A percentile compares a stretch with the other conserved stretches of the same genome.
Conservation (phyloP, 2,797 vertebrate genomes). For the Epinephelus malabaricus region DNA sequence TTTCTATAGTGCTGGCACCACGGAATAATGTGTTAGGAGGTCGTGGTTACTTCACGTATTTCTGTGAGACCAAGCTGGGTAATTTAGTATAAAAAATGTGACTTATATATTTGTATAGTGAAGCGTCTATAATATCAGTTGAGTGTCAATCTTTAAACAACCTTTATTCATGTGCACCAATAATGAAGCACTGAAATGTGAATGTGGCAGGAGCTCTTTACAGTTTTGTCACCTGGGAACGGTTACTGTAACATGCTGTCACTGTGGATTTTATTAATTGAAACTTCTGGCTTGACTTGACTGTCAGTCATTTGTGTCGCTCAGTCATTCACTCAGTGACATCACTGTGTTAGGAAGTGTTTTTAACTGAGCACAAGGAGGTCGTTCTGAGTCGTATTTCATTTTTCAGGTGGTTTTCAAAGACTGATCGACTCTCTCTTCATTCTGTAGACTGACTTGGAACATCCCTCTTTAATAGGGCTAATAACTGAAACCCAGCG, state of each 20-base stretch:
- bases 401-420: background rate
- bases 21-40: no score
- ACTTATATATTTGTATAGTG: no score
- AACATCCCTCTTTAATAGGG: background rate
- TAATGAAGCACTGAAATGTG: background rate
- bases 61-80: no score
- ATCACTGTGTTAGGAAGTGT: background rate
- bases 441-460: background rate
- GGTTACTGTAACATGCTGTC: no score
- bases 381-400: background rate
- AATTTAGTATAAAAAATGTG: no score
- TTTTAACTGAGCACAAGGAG: background rate
- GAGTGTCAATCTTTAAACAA: background rate
- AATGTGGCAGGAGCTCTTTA: background rate
- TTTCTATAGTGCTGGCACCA: no score
- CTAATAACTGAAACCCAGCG: constrained; percentile 20
- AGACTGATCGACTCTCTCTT: background rate
- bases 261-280: background rate
- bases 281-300: background rate
- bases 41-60: no score
- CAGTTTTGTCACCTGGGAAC: background rate
- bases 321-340: background rate
- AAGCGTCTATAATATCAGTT: no score
- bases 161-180: background rate
- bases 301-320: background rate